Conservation (phyloP, 2,113 vertebrate genomes). For the Macaca fascicularis region DNA sequence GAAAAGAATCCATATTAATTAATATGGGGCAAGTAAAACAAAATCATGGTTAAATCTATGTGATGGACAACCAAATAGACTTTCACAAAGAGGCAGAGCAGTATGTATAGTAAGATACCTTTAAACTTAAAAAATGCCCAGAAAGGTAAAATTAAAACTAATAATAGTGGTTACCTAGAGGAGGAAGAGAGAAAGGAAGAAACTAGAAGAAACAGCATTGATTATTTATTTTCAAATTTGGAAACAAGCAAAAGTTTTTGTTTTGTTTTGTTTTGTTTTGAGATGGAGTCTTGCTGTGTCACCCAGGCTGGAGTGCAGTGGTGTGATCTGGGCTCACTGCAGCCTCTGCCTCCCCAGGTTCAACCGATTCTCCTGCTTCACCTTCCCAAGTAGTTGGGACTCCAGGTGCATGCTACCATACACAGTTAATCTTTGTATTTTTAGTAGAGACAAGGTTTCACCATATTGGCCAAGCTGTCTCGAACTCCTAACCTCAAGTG, state of each 20-base stretch:
- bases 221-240: background rate
- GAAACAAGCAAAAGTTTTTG: background rate
- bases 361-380: too few species aligned
- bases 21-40: background rate
- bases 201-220: background rate
- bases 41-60: background rate
- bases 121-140: background rate
- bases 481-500: too few species aligned
- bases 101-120: background rate
- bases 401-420: too few species aligned
- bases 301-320: too few species aligned
- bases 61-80: background rate
- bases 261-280: too few species aligned
- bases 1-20: background rate
- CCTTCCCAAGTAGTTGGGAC: too few species aligned
- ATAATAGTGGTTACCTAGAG: background rate
- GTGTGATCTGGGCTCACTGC: too few species aligned
- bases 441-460: too few species aligned
- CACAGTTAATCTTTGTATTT: too few species aligned
- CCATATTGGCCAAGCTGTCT: too few species aligned
- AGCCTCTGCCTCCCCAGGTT: too few species aligned
- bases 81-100: background rate
- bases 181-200: background rate
- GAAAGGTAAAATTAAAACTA: background rate
- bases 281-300: too few species aligned